Conservation (phyloP, 2,797 vertebrate species). For the Parauchenoglanis punctatus region DNA sequence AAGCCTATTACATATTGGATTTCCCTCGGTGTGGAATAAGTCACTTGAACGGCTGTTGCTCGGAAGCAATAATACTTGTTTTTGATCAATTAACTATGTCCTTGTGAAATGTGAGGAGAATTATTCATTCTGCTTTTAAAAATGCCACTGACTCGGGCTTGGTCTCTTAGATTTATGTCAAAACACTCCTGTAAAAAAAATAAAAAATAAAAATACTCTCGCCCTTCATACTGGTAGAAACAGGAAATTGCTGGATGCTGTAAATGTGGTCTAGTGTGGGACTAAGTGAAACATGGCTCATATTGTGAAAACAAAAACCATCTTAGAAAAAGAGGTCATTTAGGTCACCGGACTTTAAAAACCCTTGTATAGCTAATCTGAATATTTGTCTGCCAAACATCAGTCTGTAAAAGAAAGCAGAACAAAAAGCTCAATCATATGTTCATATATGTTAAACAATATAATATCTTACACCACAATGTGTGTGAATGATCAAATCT, state of each 20-base stretch:
- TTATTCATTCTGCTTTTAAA: conserved; percentile 50
- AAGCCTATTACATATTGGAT: conserved; percentile 58
- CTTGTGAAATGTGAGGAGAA: conserved; percentile 50
- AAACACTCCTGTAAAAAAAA: conserved; percentile 24
- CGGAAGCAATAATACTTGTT: conserved; percentile 58
- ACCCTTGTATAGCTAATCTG: not conserved
- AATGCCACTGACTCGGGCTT: conserved; percentile 30
- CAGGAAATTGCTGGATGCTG: conserved; percentile 8
- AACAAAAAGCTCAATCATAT: not conserved
- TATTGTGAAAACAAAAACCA: not conserved
- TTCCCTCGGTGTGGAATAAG: conserved; percentile 53
- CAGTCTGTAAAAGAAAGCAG: not conserved
- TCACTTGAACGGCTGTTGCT: conserved; percentile 54
- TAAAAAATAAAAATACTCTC: conserved; percentile 30
- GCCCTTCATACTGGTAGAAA: conserved; percentile 20
- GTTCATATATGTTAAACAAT: not conserved
- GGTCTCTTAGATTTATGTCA: conserved; percentile 41
- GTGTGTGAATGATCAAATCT: not conserved
- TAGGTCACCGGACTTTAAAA: not conserved
- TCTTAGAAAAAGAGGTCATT: not conserved
- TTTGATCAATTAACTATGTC: conserved; percentile 62
- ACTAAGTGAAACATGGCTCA: not conserved
- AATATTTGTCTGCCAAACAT: not conserved
- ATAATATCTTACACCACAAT: not conserved
- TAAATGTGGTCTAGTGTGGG: not conserved